These are phyloP conservation scores for Monopterus albus DNA, from an alignment of 2,113 vertebrate genomes.

Conservation along the genomic window DNA sequence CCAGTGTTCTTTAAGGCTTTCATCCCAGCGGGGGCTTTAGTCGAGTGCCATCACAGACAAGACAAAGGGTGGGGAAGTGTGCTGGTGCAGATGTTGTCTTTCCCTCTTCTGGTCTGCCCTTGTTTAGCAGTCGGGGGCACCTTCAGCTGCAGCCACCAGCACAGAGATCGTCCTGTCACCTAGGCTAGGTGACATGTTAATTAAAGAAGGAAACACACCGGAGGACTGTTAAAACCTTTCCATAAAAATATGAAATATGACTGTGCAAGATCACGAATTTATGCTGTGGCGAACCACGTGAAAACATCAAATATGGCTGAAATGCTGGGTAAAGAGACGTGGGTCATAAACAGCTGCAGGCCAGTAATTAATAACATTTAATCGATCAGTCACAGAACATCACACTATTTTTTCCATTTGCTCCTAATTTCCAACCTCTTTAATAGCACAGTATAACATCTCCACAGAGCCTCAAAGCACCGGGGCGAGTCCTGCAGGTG, in stretches of 20 bases:
- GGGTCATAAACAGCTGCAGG: no score
- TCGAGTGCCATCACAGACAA: conserved; percentile 11
- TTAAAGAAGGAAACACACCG: background rate
- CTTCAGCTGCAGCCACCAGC: conserved; percentile 56
- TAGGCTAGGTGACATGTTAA: conserved; percentile 9
- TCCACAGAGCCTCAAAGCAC: no score
- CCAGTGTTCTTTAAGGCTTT: background rate
- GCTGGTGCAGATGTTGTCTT: conserved; percentile 43
- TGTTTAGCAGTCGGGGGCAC: conserved; percentile 44
- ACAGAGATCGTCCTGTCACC: conserved; percentile 45
- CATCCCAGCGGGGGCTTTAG: background rate
- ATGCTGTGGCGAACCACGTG: no score
- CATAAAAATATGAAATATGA: no score
- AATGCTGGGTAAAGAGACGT: background rate
- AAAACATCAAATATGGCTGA: background rate
- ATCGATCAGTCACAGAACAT: no score
- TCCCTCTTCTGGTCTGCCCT: conserved; percentile 3
- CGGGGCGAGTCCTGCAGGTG: no score
- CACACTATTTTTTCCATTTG: no score
- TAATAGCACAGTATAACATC: no score
- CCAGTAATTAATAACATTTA: no score
- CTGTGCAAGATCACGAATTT: no score
- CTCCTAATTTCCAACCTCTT: background rate
- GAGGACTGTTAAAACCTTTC: no score
- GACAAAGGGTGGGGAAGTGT: conserved; percentile 19